Percentiles rank a stretch among this genome's conserved stretches.
Conservation (phyloP, 2,113 vertebrate species). For the Myanophis thanlyinensis region DNA sequence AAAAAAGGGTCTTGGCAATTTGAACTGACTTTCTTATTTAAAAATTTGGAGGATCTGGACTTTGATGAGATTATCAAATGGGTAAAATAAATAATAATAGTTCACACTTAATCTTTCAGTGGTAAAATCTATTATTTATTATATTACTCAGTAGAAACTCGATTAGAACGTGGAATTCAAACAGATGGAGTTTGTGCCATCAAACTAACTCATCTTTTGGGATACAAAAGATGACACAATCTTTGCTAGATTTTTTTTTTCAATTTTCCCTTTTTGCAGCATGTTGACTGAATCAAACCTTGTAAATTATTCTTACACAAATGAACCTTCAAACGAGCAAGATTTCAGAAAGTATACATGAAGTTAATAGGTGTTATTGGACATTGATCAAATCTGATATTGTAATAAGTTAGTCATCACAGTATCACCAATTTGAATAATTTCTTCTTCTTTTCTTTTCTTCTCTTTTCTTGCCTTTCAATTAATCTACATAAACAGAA, state of each 20-base stretch:
- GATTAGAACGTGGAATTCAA: not conserved
- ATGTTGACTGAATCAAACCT: not conserved
- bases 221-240: too few species aligned
- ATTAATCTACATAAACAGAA: not conserved
- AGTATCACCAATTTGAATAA: not conserved
- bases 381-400: not conserved
- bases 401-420: not conserved
- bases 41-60: not conserved
- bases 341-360: not conserved
- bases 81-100: not conserved
- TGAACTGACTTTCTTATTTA: not conserved
- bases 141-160: not conserved
- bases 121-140: not conserved
- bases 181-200: not conserved
- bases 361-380: not conserved
- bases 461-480: not conserved
- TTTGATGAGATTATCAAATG: not conserved
- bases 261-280: not conserved
- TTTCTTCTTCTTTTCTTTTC: not conserved
- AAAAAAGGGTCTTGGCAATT: not conserved
- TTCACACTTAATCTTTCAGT: not conserved
- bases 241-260: not conserved
- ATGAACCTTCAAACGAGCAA: not conserved
- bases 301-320: not conserved
- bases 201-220: not conserved